These are phyloP conservation scores for Abrostola triplasia DNA, from an alignment of 2,888 invertebrate species.

Conservation along the genomic window DNA sequence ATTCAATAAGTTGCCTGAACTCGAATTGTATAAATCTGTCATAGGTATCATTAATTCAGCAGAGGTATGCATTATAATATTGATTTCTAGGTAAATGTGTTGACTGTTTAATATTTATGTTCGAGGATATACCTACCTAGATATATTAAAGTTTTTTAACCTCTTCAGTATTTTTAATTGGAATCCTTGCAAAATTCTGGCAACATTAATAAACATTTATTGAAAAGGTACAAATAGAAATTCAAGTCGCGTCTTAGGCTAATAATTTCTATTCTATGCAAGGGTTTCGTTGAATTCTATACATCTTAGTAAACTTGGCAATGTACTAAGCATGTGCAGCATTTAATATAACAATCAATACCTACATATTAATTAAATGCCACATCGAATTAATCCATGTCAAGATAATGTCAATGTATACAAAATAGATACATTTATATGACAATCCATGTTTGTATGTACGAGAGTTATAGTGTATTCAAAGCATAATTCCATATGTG, in stretches of 20 bases:
- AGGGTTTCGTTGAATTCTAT: constrained; percentile 8
- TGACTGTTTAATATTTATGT: constrained; percentile 44
- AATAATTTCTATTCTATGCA: constrained; percentile 14
- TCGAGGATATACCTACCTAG: constrained; percentile 5
- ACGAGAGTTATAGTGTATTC: constrained; percentile 20
- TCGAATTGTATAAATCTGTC: constrained; percentile 32
- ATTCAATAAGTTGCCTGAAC: constrained; percentile 42
- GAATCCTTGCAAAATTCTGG: not conserved
- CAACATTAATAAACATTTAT: not conserved
- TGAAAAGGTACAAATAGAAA: not conserved
- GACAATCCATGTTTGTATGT: constrained; percentile 31
- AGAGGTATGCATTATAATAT: constrained; percentile 26
- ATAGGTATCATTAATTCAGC: constrained; percentile 42
- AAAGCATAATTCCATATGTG: constrained; percentile 24
- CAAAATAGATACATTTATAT: constrained; percentile 38
- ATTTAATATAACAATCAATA: constrained; percentile 37
- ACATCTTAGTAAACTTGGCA: constrained; percentile 31
- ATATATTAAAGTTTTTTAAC: constrained; percentile 11
- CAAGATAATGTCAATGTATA: constrained; percentile 30
- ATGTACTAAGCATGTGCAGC: constrained; percentile 20
- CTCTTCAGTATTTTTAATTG: constrained; percentile 1
- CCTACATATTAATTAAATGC: constrained; percentile 37
- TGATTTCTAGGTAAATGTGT: constrained; percentile 40
- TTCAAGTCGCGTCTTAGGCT: constrained; percentile 38
- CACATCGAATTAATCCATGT: constrained; percentile 41